Base-by-base conservation (phyloP, 35 echinoderm and acorn worm species). In the Apostichopus parvimensis region DNA sequence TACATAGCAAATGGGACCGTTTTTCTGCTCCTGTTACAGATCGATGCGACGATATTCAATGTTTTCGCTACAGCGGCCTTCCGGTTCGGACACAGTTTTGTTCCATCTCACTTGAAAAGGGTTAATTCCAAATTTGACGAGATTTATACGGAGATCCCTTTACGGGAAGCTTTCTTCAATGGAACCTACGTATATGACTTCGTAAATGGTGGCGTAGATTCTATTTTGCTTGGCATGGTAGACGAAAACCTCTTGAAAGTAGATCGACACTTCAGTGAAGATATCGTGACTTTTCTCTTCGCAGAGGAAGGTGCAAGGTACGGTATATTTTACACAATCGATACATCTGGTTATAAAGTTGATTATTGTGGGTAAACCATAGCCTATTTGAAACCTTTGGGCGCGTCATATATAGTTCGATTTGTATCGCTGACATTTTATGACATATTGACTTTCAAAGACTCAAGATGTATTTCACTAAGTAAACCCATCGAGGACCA, bases 61-160 rank as follows among this genome's bases (percentile, higher is more conserved):
- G 92, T 83, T 10, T 99, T 99, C 52, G 87, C 97, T 26, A 70
- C 80, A 7, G 81, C 93, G 24, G 95, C 93, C 13, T 99, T 68
- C 73, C 94, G 97, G 17, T 87, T 99, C 22, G 97, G 97, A 61
- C 97, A 99, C 66, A 94, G 91, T 45, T 92, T 92, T n/a, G 89
- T 99, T 23, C 94, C 93, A 15, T 18, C 75, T 23, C 23, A 54
- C 57, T 91, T 91, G 55, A 57, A 77, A 18, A 53, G 89, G 11
- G 71, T 78, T 6, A 61, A 91, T 26, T 77, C 73, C 12, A 79
- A 77, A 34, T 77, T 56, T 52, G 68, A 78, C 5, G 52, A 79
- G 6, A 5, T 59, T 7, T 88, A 88, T 52, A 22, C 62, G 5
- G 9, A n/a, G 62, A 61, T 95, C 5, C 79, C 78, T 0, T 79